Percentiles rank a stretch among this genome's conserved stretches.
These are phyloP conservation scores for Ophion ellenae DNA, from an alignment of 2,888 invertebrate species.

Conservation along the genomic window DNA sequence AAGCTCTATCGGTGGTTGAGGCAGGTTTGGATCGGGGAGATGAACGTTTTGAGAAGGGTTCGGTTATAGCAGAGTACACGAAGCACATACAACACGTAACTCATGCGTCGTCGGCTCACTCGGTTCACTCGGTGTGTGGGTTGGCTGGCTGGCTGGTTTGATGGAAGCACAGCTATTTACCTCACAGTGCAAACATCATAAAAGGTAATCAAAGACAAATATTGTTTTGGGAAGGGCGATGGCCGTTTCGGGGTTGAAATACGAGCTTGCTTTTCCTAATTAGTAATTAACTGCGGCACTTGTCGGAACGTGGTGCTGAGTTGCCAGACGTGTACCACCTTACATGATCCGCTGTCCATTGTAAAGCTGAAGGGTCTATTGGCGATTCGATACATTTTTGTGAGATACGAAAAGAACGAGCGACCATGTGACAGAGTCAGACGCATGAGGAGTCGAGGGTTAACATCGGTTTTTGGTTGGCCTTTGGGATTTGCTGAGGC, in stretches of 20 bases:
- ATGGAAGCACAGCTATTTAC: constrained; percentile 69
- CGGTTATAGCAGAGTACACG: constrained; percentile 42
- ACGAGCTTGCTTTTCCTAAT: constrained; percentile 74
- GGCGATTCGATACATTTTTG: background rate
- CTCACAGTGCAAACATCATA: constrained; percentile 70
- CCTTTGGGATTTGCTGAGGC: constrained; percentile 43
- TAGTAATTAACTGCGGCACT: constrained; percentile 71
- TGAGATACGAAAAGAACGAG: background rate
- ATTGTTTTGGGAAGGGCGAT: constrained; percentile 70
- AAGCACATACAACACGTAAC: constrained; percentile 53
- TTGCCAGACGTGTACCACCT: background rate
- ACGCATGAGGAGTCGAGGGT: constrained; percentile 28
- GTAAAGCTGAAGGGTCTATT: background rate
- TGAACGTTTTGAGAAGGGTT: constrained; percentile 51
- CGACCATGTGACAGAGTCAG: constrained; percentile 22
- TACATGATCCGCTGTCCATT: constrained; percentile 2
- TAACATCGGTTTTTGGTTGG: constrained; percentile 58
- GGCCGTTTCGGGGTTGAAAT: constrained; percentile 70
- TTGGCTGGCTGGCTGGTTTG: constrained; percentile 41
- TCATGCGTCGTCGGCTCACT: constrained; percentile 40
- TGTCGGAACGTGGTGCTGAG: constrained; percentile 31
- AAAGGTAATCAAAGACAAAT: constrained; percentile 78
- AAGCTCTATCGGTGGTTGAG: constrained; percentile 1
- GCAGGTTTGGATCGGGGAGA: constrained; percentile 24
- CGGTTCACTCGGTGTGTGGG: constrained; percentile 30